phyloP scores from a whole-genome alignment of 2,888 invertebrate genomes.

The Leucophenga montana region DNA sequence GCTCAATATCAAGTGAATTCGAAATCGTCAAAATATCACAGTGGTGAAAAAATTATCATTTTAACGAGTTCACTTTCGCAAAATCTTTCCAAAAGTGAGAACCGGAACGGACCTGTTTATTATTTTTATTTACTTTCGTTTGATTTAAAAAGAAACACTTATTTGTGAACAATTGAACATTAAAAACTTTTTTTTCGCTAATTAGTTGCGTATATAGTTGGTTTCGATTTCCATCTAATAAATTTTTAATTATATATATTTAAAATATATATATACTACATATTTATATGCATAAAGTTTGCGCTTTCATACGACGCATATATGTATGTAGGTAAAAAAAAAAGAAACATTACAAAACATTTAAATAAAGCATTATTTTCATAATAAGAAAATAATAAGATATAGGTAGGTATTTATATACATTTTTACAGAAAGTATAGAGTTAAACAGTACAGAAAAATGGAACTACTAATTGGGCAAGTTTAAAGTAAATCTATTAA shows the following conservation, averaged over 20 bases:
- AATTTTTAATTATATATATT: neutral
- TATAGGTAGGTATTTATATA: too few relatives aligned
- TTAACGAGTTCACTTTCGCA: too few relatives aligned
- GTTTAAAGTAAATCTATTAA: neutral
- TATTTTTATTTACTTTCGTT: slow-evolving; percentile 15
- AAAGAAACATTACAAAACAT: neutral
- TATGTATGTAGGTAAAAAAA: neutral
- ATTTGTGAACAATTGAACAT: slow-evolving; percentile 48
- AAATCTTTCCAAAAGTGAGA: too few relatives aligned
- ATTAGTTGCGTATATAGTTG: slow-evolving; percentile 35
- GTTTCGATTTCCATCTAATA: neutral
- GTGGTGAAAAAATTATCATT: too few relatives aligned
- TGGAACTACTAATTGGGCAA: too few relatives aligned
- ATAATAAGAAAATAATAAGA: slow-evolving; percentile 1
- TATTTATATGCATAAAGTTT: slow-evolving; percentile 8
- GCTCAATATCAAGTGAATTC: too few relatives aligned
- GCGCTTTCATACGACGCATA: neutral
- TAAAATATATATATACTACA: slow-evolving; percentile 11
- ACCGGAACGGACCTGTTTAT: too few relatives aligned
- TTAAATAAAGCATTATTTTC: neutral
- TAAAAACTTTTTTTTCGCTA: slow-evolving; percentile 40
- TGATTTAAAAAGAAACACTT: slow-evolving; percentile 16
- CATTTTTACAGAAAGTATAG: slow-evolving; percentile 42
- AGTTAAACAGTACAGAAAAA: slow-evolving; percentile 32
- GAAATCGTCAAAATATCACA: too few relatives aligned